Evolutionary conservation across 2,113 vertebrate genomes (phyloP).

Genomic region (Damaliscus lunatus): DNA sequence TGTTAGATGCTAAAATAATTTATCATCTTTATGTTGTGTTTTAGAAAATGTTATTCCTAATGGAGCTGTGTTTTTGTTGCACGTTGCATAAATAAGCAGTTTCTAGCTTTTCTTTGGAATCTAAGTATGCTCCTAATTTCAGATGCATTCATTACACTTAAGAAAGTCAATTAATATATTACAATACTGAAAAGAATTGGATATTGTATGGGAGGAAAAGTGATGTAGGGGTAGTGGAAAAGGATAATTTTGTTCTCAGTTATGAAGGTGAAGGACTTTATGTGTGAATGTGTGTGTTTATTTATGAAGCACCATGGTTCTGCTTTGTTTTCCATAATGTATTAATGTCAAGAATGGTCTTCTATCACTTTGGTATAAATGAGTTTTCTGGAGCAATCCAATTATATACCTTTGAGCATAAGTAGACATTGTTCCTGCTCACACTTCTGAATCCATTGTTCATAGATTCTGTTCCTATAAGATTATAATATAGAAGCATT

Average conservation of each 20-base stretch:
- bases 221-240: neutral
- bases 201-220: neutral
- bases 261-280: neutral
- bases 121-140: constrained; percentile 8
- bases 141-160: neutral
- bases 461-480: neutral
- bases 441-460: neutral
- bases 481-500: neutral
- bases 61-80: neutral
- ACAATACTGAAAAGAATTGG: neutral
- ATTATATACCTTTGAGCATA: neutral
- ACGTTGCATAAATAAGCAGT: neutral
- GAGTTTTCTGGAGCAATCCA: neutral
- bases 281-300: neutral
- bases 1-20: constrained; percentile 37
- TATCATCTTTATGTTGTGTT: constrained; percentile 47
- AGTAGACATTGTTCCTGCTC: neutral
- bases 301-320: neutral
- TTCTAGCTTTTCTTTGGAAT: constrained; percentile 10
- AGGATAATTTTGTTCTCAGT: neutral
- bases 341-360: neutral
- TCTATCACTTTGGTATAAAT: neutral
- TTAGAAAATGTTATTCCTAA: constrained; percentile 22
- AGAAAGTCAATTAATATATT: constrained; percentile 17
- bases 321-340: neutral